These are phyloP conservation scores for Polyergus mexicanus DNA, from an alignment of 1,140 invertebrate genomes.

Conservation along the genomic window DNA sequence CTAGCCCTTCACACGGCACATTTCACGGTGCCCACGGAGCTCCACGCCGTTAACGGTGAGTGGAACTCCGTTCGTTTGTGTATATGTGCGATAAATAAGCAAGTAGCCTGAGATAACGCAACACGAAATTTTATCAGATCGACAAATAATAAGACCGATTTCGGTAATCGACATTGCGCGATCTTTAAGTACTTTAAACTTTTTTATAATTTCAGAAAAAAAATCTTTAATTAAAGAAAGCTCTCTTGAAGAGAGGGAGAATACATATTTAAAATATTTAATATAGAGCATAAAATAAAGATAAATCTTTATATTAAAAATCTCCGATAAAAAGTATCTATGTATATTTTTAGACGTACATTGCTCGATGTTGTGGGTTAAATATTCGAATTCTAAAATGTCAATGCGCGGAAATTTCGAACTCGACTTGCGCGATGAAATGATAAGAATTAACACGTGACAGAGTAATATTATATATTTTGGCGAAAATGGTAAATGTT, in stretches of 20 bases:
- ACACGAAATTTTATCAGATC: background rate
- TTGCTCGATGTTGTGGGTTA: background rate
- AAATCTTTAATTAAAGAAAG: background rate
- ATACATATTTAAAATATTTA: background rate
- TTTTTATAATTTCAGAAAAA: background rate
- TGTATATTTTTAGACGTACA: no score
- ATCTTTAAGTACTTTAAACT: background rate
- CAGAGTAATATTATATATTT: constrained; percentile 22
- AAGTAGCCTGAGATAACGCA: background rate
- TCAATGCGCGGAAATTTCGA: constrained; percentile 7
- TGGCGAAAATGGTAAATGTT: constrained; percentile 50
- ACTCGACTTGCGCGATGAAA: background rate
- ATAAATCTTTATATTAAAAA: background rate
- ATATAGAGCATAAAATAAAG: background rate
- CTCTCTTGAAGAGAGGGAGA: background rate
- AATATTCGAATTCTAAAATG: background rate
- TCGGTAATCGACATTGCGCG: background rate
- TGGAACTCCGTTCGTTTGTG: constrained; percentile 56
- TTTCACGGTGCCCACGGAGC: constrained; percentile 80
- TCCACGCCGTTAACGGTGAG: constrained; percentile 80
- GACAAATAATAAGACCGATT: background rate
- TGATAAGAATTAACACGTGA: constrained; percentile 22
- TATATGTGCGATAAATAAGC: background rate
- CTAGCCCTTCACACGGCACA: constrained; percentile 79
- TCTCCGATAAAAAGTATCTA: no score